Evolutionary conservation across 1,140 invertebrate genomes (phyloP).

Genomic region (Carposina sasakii): DNA sequence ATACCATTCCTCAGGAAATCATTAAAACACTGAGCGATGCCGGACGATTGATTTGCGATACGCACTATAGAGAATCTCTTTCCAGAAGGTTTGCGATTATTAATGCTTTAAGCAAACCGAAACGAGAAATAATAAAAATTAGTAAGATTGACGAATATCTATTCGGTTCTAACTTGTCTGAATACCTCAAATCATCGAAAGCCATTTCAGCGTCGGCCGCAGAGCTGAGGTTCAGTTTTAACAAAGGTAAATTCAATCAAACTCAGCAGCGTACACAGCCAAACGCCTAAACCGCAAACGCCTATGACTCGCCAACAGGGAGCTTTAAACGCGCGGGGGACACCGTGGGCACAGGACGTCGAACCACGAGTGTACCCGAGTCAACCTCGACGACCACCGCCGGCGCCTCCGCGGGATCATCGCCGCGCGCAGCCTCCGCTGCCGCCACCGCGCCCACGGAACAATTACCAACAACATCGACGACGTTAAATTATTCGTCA

Average conservation of each 20-base stretch:
- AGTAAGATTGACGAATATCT: not conserved
- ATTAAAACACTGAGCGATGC: constrained; percentile 12
- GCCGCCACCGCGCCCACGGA: not conserved
- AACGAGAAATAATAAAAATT: not conserved
- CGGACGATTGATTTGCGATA: constrained; percentile 5
- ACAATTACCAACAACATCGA: not conserved
- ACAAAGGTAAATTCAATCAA: no score
- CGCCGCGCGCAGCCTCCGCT: not conserved
- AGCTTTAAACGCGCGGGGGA: not conserved
- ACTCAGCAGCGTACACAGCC: no score
- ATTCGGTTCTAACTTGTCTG: not conserved
- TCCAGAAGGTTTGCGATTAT: not conserved
- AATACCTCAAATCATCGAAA: not conserved
- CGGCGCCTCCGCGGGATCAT: not conserved
- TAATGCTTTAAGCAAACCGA: not conserved
- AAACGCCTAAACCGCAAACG: not conserved
- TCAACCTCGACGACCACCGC: not conserved
- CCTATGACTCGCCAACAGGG: not conserved
- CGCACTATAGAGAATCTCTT: constrained; percentile 4
- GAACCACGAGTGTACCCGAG: not conserved
- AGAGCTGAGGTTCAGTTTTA: no score
- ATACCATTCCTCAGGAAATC: constrained; percentile 2
- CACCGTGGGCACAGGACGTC: not conserved
- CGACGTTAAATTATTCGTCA: no score
- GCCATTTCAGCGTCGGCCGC: not conserved